These are phyloP conservation scores for Neoscelio sp. DNA, from an alignment of 2,888 invertebrate genomes.

Conservation along the genomic window DNA sequence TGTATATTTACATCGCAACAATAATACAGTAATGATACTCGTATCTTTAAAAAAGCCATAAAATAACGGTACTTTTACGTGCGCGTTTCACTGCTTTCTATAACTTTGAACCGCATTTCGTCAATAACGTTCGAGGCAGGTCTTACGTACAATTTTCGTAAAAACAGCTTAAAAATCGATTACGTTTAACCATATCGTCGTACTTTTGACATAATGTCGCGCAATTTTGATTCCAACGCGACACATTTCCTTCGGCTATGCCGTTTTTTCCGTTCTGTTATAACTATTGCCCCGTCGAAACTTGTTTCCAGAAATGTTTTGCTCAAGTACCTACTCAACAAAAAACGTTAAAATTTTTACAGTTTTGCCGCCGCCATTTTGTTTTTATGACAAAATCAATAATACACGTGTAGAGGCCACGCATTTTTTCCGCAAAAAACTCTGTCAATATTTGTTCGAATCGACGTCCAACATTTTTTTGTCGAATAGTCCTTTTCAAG, in stretches of 20 bases:
- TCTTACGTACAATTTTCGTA: slow-evolving; percentile 50
- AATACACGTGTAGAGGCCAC: slow-evolving; percentile 24
- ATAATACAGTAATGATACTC: slow-evolving; percentile 33
- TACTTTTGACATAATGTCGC: slow-evolving; percentile 50
- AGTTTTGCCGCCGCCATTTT: slow-evolving; percentile 58
- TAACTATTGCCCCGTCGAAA: slow-evolving; percentile 52
- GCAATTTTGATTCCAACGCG: slow-evolving; percentile 54
- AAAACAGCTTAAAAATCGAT: slow-evolving; percentile 62
- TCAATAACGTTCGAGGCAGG: slow-evolving; percentile 41
- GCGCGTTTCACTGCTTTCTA: slow-evolving; percentile 48
- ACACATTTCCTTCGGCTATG: slow-evolving; percentile 14
- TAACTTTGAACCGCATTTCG: slow-evolving; percentile 53
- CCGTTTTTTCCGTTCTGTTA: slow-evolving; percentile 19
- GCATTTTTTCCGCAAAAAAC: slow-evolving; percentile 6
- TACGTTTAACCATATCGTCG: slow-evolving; percentile 53
- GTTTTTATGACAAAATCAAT: slow-evolving; percentile 61
- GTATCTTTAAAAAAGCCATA: slow-evolving; percentile 47
- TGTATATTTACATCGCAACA: slow-evolving; percentile 46
- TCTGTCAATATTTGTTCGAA: no score
- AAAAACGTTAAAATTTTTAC: slow-evolving; percentile 64
- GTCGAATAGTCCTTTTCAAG: no score
- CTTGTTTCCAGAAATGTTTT: slow-evolving; percentile 60
- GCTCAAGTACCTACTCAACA: slow-evolving; percentile 60
- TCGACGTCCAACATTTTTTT: no score
- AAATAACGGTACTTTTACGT: slow-evolving; percentile 50